Evolutionary conservation across 2,888 invertebrate species (phyloP).

Genomic region (Brachyptera putata): DNA sequence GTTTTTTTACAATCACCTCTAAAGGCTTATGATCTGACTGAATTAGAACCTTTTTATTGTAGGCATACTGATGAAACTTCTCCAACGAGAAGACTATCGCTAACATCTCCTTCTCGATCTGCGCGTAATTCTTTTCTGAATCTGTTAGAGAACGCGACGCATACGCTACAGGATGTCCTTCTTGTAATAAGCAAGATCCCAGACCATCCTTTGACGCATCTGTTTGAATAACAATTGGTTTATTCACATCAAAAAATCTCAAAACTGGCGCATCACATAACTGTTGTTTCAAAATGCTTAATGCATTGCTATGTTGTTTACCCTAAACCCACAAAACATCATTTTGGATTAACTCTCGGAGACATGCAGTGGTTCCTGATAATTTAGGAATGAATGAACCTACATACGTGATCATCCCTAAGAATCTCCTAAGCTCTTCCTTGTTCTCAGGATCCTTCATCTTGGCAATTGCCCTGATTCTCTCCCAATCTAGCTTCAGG

Average conservation of each 20-base stretch:
- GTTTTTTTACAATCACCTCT: constrained; percentile 5
- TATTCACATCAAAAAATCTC: background rate
- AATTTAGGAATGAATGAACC: constrained; percentile 14
- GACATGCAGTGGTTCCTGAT: constrained; percentile 18
- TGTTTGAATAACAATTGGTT: background rate
- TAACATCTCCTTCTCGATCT: constrained; percentile 10
- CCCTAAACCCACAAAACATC: constrained; percentile 7
- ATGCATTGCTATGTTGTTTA: constrained; percentile 13
- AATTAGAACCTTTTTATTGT: background rate
- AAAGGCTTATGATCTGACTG: constrained; percentile 16
- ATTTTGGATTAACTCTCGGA: constrained; percentile 23
- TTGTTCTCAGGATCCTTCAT: background rate
- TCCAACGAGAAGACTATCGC: constrained; percentile 6
- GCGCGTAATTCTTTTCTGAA: background rate
- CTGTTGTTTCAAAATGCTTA: constrained; percentile 23
- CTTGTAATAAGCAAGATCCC: background rate
- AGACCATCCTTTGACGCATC: constrained; percentile 1
- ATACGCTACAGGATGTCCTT: background rate
- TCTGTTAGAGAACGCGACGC: background rate
- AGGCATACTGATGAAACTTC: constrained; percentile 11
- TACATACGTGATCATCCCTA: constrained; percentile 23
- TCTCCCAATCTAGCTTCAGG: constrained; percentile 1
- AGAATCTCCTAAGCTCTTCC: constrained; percentile 9
- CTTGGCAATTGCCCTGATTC: background rate
- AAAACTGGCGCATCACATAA: constrained; percentile 25